phyloP scores from a whole-genome alignment of 2,888 invertebrate species.

The Drosophila monieri region DNA sequence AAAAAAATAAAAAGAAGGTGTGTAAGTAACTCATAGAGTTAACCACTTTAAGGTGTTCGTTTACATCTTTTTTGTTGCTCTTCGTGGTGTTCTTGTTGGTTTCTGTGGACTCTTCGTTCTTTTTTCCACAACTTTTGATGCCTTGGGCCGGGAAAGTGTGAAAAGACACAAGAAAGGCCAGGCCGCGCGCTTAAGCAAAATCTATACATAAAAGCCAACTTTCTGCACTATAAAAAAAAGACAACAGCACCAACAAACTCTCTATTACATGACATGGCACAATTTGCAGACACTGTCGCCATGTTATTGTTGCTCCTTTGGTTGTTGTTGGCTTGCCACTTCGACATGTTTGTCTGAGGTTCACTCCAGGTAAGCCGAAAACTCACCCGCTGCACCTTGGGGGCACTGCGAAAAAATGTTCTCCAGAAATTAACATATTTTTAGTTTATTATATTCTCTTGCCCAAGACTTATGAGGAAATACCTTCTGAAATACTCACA shows the following conservation, averaged over 20 bases:
- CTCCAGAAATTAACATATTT: neutral
- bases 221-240: slow-evolving; percentile 40
- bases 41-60: slow-evolving; percentile 70
- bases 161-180: slow-evolving; percentile 73
- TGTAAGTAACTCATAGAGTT: slow-evolving; percentile 61
- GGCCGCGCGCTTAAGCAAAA: slow-evolving; percentile 67
- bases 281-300: slow-evolving; percentile 70
- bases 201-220: slow-evolving; percentile 42
- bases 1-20: slow-evolving; percentile 29
- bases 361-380: slow-evolving; percentile 45
- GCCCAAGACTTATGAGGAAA: neutral
- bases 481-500: too few relatives aligned
- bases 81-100: slow-evolving; percentile 44
- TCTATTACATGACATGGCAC: slow-evolving; percentile 76
- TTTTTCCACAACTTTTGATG: slow-evolving; percentile 8
- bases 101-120: slow-evolving; percentile 3
- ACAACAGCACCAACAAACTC: slow-evolving; percentile 30
- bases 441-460: neutral
- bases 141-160: slow-evolving; percentile 61
- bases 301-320: slow-evolving; percentile 35
- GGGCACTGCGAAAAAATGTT: slow-evolving; percentile 11
- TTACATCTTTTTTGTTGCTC: slow-evolving; percentile 59
- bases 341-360: slow-evolving; percentile 74
- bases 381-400: slow-evolving; percentile 9
- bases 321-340: slow-evolving; percentile 50